Conservation (phyloP, 2,888 invertebrate genomes). For the Ophion obscuratus region DNA sequence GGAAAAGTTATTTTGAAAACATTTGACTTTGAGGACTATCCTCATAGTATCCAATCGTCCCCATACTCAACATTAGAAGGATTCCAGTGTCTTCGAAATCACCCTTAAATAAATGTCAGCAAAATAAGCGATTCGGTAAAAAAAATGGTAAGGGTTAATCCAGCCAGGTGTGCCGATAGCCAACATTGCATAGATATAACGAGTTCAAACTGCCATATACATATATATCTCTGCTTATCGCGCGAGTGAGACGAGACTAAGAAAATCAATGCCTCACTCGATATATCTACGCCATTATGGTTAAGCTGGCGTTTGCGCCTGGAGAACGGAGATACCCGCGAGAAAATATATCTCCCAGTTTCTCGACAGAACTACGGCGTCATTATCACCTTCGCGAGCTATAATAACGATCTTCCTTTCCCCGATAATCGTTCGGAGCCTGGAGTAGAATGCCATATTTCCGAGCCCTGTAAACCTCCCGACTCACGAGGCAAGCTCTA, state of each 20-base stretch:
- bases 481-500: not conserved
- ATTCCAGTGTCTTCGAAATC: not conserved
- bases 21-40: not conserved
- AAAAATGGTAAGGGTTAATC: not conserved
- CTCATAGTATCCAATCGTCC: not conserved
- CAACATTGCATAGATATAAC: not conserved
- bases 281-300: slow-evolving; percentile 57
- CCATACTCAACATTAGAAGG: not conserved
- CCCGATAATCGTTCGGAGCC: slow-evolving; percentile 48
- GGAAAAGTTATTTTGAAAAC: not conserved
- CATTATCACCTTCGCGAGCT: slow-evolving; percentile 55
- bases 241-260: slow-evolving; percentile 19
- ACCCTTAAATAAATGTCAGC: not conserved
- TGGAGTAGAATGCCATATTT: slow-evolving; percentile 49
- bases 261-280: slow-evolving; percentile 60
- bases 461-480: slow-evolving; percentile 49
- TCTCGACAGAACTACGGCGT: slow-evolving; percentile 34
- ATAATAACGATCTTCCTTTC: slow-evolving; percentile 60
- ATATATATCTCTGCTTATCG: not conserved
- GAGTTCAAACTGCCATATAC: not conserved
- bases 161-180: not conserved
- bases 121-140: not conserved
- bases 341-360: slow-evolving; percentile 27
- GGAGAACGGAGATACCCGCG: slow-evolving; percentile 29
- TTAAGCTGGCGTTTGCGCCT: slow-evolving; percentile 47